A percentile compares a stretch with the other conserved stretches of the same genome.
Conservation (phyloP, 2,888 invertebrate genomes). For the Oscheius sp. region DNA sequence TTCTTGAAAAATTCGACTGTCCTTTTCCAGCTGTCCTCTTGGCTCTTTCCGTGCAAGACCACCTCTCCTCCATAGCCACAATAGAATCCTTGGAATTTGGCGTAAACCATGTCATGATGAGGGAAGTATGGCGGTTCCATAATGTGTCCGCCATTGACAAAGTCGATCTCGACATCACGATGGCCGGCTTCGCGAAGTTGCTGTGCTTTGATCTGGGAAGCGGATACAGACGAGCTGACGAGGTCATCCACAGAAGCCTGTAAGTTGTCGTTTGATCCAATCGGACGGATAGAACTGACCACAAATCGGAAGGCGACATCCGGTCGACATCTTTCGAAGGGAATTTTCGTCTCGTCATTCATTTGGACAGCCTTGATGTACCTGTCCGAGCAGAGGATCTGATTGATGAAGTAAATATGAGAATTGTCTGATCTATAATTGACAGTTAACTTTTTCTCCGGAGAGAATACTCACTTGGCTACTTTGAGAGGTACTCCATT, state of each 20-base stretch:
- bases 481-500: slow-evolving; percentile 42
- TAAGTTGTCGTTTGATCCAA: background rate
- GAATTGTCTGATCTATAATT: slow-evolving; percentile 43
- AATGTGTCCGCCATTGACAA: slow-evolving; percentile 47
- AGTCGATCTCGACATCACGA: slow-evolving; percentile 42
- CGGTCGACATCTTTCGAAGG: slow-evolving; percentile 42
- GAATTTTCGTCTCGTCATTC: slow-evolving; percentile 43
- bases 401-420: slow-evolving; percentile 43
- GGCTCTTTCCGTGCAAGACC: slow-evolving; percentile 45
- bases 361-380: slow-evolving; percentile 33
- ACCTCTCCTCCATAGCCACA: slow-evolving; percentile 52
- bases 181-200: slow-evolving; percentile 44
- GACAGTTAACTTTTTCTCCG: background rate
- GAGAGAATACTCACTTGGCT: slow-evolving; percentile 2
- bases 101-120: slow-evolving; percentile 50
- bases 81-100: slow-evolving; percentile 51
- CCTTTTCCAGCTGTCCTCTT: slow-evolving; percentile 44
- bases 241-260: slow-evolving; percentile 48
- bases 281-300: slow-evolving; percentile 23
- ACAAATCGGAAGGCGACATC: slow-evolving; percentile 46
- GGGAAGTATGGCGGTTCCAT: slow-evolving; percentile 55
- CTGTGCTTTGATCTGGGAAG: slow-evolving; percentile 35
- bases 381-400: slow-evolving; percentile 39
- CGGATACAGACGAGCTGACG: slow-evolving; percentile 39
- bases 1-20: slow-evolving; percentile 48